phyloP scores from a whole-genome alignment of 2,888 invertebrate species.

The Limulus polyphemus region DNA sequence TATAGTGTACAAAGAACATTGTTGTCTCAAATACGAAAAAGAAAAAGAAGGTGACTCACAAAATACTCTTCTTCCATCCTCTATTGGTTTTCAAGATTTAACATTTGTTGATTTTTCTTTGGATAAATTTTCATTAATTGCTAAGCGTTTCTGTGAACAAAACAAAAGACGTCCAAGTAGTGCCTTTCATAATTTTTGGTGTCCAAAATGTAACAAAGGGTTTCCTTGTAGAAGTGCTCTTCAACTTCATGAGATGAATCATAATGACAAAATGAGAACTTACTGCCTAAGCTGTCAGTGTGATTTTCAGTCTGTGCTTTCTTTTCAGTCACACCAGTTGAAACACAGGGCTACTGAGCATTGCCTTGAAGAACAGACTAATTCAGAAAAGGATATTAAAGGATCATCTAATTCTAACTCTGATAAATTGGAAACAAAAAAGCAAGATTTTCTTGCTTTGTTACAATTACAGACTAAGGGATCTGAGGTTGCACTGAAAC shows the following conservation, averaged over 20 bases:
- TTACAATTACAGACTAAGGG: conserved; percentile 42
- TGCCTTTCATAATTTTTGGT: conserved; percentile 34
- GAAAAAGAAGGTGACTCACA: no score
- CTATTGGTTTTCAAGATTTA: conserved; percentile 38
- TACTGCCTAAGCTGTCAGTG: conserved; percentile 41
- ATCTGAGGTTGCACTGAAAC: conserved; percentile 3
- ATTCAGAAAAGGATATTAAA: background rate
- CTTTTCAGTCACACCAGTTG: conserved; percentile 29
- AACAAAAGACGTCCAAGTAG: conserved; percentile 36
- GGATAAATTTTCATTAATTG: conserved; percentile 64
- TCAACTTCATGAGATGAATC: conserved; percentile 31
- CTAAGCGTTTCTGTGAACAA: conserved; percentile 57
- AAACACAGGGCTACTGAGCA: conserved; percentile 21
- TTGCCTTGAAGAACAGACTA: conserved; percentile 4
- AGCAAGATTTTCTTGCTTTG: conserved; percentile 65
- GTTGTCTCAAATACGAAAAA: no score
- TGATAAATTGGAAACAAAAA: conserved; percentile 5
- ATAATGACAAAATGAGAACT: conserved; percentile 30
- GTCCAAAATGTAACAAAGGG: conserved; percentile 34
- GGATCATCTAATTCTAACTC: background rate
- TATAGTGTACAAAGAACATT: conserved; percentile 10
- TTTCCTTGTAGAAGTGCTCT: conserved; percentile 36
- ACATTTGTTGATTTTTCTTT: conserved; percentile 67
- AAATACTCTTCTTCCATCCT: conserved; percentile 1
- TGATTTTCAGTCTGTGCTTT: conserved; percentile 46